A percentile compares a stretch with the other conserved stretches of the same genome.
phyloP scores from a whole-genome alignment of 2,113 vertebrate genomes.

The Paramormyrops kingsleyae region DNA sequence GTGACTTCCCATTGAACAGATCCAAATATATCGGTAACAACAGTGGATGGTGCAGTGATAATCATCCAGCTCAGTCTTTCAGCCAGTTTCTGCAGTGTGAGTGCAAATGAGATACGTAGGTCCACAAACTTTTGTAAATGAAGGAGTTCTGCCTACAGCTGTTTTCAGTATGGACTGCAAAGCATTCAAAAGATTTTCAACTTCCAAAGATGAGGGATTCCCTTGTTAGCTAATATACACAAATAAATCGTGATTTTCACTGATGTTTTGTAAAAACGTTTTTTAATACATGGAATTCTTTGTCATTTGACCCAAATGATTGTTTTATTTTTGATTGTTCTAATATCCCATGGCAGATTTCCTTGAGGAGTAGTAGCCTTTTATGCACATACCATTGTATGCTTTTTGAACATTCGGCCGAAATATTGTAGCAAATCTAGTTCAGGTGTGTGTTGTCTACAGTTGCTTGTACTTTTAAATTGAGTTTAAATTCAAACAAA shows the following conservation, averaged over 20 bases:
- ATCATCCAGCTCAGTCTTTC: conserved; percentile 59
- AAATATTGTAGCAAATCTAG: conserved; percentile 59
- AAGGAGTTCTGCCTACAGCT: background rate
- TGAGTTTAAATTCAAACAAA: conserved; percentile 19
- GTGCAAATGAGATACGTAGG: background rate
- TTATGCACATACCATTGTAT: conserved; percentile 46
- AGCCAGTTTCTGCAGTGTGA: conserved; percentile 32
- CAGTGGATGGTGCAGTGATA: conserved; percentile 66
- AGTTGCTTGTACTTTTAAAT: conserved; percentile 36
- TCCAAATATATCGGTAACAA: conserved; percentile 75
- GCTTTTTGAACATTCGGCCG: conserved; percentile 35
- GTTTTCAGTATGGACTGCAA: conserved; percentile 3
- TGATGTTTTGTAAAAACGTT: conserved; percentile 16
- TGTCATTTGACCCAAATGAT: conserved; percentile 35
- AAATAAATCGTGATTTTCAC: background rate
- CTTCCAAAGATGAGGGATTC: conserved; percentile 11
- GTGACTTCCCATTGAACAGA: conserved; percentile 63
- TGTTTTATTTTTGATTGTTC: conserved; percentile 44
- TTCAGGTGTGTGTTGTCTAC: conserved; percentile 50
- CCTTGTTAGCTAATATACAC: background rate
- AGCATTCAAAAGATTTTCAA: conserved; percentile 10
- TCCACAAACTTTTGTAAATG: background rate
- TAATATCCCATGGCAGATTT: conserved; percentile 54
- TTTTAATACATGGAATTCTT: conserved; percentile 1
- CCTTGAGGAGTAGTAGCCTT: conserved; percentile 58